These are phyloP conservation scores for Sturmia bella DNA, from an alignment of 2,888 invertebrate species.

Conservation along the genomic window DNA sequence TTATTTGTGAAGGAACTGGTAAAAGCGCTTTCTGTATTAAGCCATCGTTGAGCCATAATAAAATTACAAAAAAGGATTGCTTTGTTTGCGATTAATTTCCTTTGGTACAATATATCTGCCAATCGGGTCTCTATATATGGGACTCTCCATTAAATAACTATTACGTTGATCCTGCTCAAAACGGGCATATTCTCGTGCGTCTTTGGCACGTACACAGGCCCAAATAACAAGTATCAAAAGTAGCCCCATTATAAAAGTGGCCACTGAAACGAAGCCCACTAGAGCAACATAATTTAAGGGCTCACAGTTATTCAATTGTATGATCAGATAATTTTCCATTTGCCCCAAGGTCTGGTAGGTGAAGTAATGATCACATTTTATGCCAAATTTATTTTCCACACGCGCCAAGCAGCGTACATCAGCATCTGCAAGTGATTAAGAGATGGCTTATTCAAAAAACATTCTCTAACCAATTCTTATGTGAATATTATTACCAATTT, in stretches of 20 bases:
- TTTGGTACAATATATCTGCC: constrained; percentile 84
- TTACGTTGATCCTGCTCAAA: constrained; percentile 82
- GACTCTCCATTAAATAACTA: constrained; percentile 81
- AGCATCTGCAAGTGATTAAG: constrained; percentile 62
- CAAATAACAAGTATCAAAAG: constrained; percentile 81
- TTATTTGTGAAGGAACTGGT: too few species aligned
- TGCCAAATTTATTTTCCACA: constrained; percentile 75
- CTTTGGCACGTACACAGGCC: constrained; percentile 82
- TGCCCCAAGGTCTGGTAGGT: constrained; percentile 74
- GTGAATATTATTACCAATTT: constrained; percentile 69
- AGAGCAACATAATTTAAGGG: constrained; percentile 73
- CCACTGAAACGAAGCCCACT: constrained; percentile 81
- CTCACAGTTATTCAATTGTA: constrained; percentile 75
- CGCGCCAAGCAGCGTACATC: constrained; percentile 76
- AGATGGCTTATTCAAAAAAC: too few species aligned
- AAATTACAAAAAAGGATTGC: constrained; percentile 66
- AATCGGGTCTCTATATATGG: constrained; percentile 85
- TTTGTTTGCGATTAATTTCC: constrained; percentile 66
- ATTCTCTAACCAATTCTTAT: too few species aligned
- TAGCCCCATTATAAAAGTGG: constrained; percentile 83
- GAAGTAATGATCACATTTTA: constrained; percentile 78
- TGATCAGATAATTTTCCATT: constrained; percentile 74
- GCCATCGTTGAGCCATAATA: neutral
- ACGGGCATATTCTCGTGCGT: constrained; percentile 83
- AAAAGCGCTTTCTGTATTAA: too few species aligned